Conservation (phyloP, 2,113 vertebrate species). For the Engystomops pustulosus region DNA sequence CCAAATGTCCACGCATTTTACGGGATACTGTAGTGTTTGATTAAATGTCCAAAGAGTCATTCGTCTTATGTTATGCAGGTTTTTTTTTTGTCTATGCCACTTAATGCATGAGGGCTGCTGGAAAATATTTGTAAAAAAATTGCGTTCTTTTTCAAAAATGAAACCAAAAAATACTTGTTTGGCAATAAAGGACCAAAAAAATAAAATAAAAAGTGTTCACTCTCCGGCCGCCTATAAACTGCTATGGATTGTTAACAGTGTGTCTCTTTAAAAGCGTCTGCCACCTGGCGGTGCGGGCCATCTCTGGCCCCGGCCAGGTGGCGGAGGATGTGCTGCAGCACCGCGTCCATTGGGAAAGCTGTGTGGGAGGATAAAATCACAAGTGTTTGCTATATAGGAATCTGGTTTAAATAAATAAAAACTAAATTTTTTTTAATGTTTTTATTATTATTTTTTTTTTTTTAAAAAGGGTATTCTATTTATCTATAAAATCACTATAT, state of each 20-base stretch:
- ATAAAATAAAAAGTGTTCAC: conserved; percentile 20
- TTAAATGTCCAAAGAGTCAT: conserved; percentile 67
- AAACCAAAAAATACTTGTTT: conserved; percentile 57
- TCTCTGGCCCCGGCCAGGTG: conserved; percentile 79
- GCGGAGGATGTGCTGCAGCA: conserved; percentile 74
- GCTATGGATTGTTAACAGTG: conserved; percentile 67
- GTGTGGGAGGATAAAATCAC: conserved; percentile 81
- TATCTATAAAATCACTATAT: neutral
- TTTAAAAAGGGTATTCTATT: conserved; percentile 5
- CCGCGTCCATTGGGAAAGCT: conserved; percentile 82
- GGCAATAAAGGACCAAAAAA: conserved; percentile 37
- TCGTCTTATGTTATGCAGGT: conserved; percentile 23
- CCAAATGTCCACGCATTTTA: conserved; percentile 61
- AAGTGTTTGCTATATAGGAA: conserved; percentile 70
- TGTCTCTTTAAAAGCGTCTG: conserved; percentile 78
- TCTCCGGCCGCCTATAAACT: conserved; percentile 60
- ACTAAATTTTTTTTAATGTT: no score
- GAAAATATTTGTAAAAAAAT: conserved; percentile 49
- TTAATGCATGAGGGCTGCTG: conserved; percentile 67
- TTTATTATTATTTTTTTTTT: no score
- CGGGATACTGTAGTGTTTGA: conserved; percentile 65
- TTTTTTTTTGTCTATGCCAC: conserved; percentile 49
- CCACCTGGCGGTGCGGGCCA: conserved; percentile 79
- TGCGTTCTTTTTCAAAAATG: conserved; percentile 17
- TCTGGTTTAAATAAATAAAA: conserved; percentile 46